Evolutionary conservation across 2,888 invertebrate species (phyloP).

Genomic region (Cheilosia grossa): DNA sequence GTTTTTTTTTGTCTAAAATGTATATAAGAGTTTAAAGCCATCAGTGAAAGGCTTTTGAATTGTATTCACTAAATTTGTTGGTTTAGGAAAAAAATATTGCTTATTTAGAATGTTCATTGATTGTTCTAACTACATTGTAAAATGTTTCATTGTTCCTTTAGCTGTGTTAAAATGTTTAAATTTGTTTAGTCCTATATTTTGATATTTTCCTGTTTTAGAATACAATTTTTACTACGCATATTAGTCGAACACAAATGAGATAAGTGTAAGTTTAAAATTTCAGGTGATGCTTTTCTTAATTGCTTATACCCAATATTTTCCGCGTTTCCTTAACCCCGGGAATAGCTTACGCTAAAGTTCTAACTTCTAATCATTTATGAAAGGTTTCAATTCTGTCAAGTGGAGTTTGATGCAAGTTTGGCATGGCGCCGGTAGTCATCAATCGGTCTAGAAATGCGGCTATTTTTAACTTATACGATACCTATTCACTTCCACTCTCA

Average conservation of each 20-base stretch:
- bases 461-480: too few species aligned
- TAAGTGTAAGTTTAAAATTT: too few species aligned
- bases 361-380: too few species aligned
- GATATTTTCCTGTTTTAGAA: background rate
- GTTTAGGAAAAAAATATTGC: conserved; percentile 70
- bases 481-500: too few species aligned
- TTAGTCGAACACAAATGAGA: background rate
- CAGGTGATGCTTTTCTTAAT: too few species aligned
- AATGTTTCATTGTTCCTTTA: conserved; percentile 40
- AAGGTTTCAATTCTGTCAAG: too few species aligned
- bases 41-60: conserved; percentile 55
- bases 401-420: too few species aligned
- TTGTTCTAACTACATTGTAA: conserved; percentile 73
- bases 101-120: conserved; percentile 70
- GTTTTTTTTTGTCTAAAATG: conserved; percentile 22
- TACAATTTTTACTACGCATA: background rate
- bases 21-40: conserved; percentile 67
- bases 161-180: background rate
- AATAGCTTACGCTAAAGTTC: too few species aligned
- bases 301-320: too few species aligned
- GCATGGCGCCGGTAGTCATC: too few species aligned
- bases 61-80: conserved; percentile 40
- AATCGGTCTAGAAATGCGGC: too few species aligned
- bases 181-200: conserved; percentile 1
- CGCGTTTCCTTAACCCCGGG: too few species aligned